These are phyloP conservation scores for Haemorhous mexicanus DNA, from an alignment of 2,113 vertebrate genomes.

Conservation along the genomic window DNA sequence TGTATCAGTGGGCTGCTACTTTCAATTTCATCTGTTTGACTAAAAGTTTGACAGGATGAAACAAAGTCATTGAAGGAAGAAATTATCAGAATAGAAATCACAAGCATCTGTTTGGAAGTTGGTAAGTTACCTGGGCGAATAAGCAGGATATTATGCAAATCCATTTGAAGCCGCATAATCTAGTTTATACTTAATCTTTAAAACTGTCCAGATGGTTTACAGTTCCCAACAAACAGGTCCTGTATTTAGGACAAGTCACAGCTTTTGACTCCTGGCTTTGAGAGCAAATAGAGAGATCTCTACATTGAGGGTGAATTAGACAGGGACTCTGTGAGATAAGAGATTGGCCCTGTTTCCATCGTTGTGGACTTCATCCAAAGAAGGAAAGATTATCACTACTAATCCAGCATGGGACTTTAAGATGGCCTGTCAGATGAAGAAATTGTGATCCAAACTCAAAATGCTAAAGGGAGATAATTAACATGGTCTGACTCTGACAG, in stretches of 20 bases:
- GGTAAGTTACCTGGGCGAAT: background rate
- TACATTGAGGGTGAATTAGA: background rate
- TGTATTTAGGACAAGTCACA: background rate
- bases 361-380: background rate
- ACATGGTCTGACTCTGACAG: background rate
- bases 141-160: background rate
- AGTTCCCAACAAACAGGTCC: background rate
- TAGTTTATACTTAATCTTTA: background rate
- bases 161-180: background rate
- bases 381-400: slow-evolving; percentile 12
- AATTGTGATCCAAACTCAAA: background rate
- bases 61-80: background rate
- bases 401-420: background rate
- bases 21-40: background rate
- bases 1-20: background rate
- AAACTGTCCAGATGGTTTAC: background rate
- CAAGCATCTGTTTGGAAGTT: background rate
- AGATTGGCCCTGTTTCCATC: background rate
- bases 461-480: background rate
- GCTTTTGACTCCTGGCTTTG: slow-evolving; percentile 1
- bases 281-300: background rate
- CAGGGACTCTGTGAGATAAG: background rate
- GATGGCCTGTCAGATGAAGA: background rate
- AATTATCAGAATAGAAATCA: background rate
- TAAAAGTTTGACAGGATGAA: background rate